Evolutionary conservation across 92 coral and sea anemone genomes (phyloP), one percentile per base, ranked within the genome.

Genomic region (Isaurus tuberculatus): DNA sequence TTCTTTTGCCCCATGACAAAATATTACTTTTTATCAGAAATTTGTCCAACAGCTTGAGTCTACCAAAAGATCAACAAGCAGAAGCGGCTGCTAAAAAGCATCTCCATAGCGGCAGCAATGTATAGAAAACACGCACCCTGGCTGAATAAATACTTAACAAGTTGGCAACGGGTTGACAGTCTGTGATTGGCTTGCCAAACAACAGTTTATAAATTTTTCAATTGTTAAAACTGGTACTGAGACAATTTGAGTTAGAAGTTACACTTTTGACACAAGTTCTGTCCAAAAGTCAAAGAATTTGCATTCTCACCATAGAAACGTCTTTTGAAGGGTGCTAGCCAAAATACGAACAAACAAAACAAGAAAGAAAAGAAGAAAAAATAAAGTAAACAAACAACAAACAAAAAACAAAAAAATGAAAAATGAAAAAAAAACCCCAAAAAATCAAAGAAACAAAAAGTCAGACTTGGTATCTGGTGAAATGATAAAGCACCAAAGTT

Each of bases 41-140:
- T 77, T 23, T 30, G 40, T 75, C 33, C 44, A 22, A 34, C 61
- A 67, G 58, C 57, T 67, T 26, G 49, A 66, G 64, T 28, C 30
- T 32, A 8, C 15, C 69, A 80, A 31, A 65, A 22, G 84, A 25
- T 74, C 55, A 27, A 19, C 53, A 16, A 75, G 87, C n/a, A 13
- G 34, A 63, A 63, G 69, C 27, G 33, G 27, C 69, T 3, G 19
- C 8, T 14, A 3, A 55, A 13, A 16, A 11, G 5, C 17, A 63
- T 93, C 90, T 57, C 97, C 97, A 93, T 93, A 91, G 97, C 92
- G 80, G 89, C 94, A 65, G 74, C 88, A 80, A 81, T 72, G 40
- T 58, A 31, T 88, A 19, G 43, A 72, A 79, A 91, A 89, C 81
- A 91, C 79, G 92, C 86, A 89, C 91, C 92, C 72, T 16, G 31